phyloP scores from a whole-genome alignment of 2,797 vertebrate species.

The Etheostoma perlongum region DNA sequence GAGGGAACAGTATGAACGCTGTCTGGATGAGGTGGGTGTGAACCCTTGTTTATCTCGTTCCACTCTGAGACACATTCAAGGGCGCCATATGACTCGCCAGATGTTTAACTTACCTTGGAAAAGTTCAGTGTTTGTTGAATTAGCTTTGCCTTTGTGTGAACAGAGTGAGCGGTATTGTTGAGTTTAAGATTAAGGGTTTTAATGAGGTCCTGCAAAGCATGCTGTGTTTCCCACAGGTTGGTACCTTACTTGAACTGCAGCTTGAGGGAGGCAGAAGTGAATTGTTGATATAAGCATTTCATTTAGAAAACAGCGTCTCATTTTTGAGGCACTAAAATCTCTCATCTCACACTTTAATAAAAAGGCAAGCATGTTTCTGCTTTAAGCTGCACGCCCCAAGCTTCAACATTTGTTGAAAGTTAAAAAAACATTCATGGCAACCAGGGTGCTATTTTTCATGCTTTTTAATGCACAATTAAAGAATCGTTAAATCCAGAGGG shows the following conservation, averaged over 20 bases:
- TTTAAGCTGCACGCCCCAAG: background rate
- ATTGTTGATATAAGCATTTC: slow-evolving; percentile 33
- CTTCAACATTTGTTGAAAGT: background rate
- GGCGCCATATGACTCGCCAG: background rate
- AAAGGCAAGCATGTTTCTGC: background rate
- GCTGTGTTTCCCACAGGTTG: slow-evolving; percentile 27
- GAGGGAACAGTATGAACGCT: slow-evolving; percentile 93
- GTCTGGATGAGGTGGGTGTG: slow-evolving; percentile 92
- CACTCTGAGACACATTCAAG: background rate
- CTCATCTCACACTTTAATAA: slow-evolving; percentile 5
- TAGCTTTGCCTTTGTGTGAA: slow-evolving; percentile 6
- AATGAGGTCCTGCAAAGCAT: slow-evolving; percentile 32
- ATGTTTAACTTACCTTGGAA: slow-evolving; percentile 36
- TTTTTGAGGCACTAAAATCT: slow-evolving; percentile 15
- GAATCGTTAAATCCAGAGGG: background rate
- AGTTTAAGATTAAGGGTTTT: slow-evolving; percentile 16
- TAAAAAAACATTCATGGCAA: background rate
- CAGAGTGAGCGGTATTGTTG: background rate
- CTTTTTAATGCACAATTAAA: slow-evolving; percentile 4
- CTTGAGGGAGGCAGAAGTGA: slow-evolving; percentile 7
- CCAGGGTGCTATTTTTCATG: slow-evolving; percentile 3
- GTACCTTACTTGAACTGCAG: slow-evolving; percentile 24
- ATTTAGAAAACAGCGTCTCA: slow-evolving; percentile 16
- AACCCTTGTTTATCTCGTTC: slow-evolving; percentile 6
- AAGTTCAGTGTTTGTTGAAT: background rate